Evolutionary conservation across 2,113 vertebrate genomes (phyloP).

Genomic region (Prinia subflava): DNA sequence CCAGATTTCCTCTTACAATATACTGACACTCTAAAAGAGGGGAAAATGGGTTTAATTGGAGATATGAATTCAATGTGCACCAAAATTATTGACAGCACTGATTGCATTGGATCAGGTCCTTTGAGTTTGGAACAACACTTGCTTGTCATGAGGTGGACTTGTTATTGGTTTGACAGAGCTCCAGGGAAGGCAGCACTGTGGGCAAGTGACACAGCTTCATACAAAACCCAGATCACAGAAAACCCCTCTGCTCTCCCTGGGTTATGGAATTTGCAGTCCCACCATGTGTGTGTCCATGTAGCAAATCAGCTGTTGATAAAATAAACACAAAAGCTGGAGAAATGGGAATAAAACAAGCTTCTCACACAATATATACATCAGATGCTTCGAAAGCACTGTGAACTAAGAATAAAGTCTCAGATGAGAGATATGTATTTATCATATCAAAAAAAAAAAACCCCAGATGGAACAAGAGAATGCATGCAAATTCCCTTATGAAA

Average conservation of each 20-base stretch:
- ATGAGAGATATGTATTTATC: background rate
- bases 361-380: background rate
- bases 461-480: conserved; percentile 17
- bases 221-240: background rate
- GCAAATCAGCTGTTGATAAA: background rate
- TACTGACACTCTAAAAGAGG: background rate
- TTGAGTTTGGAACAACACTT: background rate
- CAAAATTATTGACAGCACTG: background rate
- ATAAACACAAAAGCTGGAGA: background rate
- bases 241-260: background rate
- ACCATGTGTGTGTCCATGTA: background rate
- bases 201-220: rapidly evolving
- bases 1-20: background rate
- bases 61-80: rapidly evolving
- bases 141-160: background rate
- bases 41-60: background rate
- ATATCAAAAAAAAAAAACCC: background rate
- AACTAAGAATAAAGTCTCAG: background rate
- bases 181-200: background rate
- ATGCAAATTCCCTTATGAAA: background rate
- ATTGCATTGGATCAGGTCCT: background rate
- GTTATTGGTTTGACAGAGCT: background rate
- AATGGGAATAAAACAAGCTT: background rate
- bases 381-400: background rate
- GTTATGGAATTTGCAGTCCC: background rate